Conservation (phyloP, 2,797 vertebrate genomes). For the Pipistrellus pygmaeus region DNA sequence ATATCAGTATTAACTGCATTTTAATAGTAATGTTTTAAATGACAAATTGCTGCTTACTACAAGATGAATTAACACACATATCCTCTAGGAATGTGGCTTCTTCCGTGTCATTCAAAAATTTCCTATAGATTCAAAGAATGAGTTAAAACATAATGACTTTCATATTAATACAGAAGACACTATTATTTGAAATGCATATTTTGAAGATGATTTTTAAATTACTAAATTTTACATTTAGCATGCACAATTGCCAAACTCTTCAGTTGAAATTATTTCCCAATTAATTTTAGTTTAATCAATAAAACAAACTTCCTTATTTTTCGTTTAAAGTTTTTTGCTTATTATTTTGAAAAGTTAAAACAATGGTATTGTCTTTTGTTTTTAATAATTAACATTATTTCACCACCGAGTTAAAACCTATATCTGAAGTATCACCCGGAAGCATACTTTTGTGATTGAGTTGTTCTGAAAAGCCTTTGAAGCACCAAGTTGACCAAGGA, state of each 20-base stretch:
- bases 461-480: constrained; percentile 67
- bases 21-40: constrained; percentile 33
- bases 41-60: background rate
- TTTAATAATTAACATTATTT: constrained; percentile 79
- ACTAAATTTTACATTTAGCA: constrained; percentile 49
- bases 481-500: constrained; percentile 55
- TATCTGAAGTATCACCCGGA: constrained; percentile 68
- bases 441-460: constrained; percentile 70
- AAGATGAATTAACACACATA: constrained; percentile 20
- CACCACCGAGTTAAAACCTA: constrained; percentile 43
- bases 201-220: constrained; percentile 57
- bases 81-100: background rate
- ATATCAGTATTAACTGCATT: background rate
- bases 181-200: constrained; percentile 52
- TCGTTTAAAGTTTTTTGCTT: constrained; percentile 15
- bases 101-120: constrained; percentile 32
- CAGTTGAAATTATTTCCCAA: constrained; percentile 58
- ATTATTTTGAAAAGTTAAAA: constrained; percentile 45
- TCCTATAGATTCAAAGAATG: constrained; percentile 51
- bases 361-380: constrained; percentile 35
- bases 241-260: constrained; percentile 41
- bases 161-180: constrained; percentile 10
- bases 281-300: constrained; percentile 48
- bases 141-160: constrained; percentile 27
- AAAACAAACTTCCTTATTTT: background rate